These are phyloP conservation scores for Chymomyza caudatula DNA, from an alignment of 2,888 invertebrate species.

Conservation along the genomic window DNA sequence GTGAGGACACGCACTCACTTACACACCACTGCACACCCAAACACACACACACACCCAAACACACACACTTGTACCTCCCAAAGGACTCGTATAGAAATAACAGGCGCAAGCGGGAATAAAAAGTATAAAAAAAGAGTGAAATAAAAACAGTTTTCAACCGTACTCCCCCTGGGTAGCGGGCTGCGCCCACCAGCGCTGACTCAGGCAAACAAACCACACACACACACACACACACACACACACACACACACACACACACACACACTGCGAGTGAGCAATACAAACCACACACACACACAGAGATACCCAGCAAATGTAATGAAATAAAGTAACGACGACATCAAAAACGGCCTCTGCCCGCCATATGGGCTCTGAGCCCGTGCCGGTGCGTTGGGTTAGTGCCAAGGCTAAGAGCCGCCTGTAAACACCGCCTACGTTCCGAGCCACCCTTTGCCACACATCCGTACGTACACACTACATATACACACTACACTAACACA, in stretches of 20 bases:
- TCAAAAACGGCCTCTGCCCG: constrained; percentile 16
- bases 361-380: constrained; percentile 3
- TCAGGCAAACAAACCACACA: neutral
- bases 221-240: neutral
- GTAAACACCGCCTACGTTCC: too few relatives aligned
- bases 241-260: constrained; percentile 3
- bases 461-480: neutral
- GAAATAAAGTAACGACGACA: constrained; percentile 40
- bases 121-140: constrained; percentile 24
- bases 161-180: neutral
- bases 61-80: constrained; percentile 26
- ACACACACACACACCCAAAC: neutral
- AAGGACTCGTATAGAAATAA: constrained; percentile 38
- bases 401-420: constrained; percentile 5
- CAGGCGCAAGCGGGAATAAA: constrained; percentile 27
- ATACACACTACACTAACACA: neutral
- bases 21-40: neutral
- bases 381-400: constrained; percentile 1
- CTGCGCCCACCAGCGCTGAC: neutral
- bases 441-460: neutral
- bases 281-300: constrained; percentile 5
- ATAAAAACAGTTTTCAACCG: constrained; percentile 7
- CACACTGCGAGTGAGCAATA: constrained; percentile 22
- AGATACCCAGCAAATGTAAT: constrained; percentile 30
- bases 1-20: neutral